phyloP scores from a whole-genome alignment of 2,113 vertebrate species.

The Hippocampus zosterae region DNA sequence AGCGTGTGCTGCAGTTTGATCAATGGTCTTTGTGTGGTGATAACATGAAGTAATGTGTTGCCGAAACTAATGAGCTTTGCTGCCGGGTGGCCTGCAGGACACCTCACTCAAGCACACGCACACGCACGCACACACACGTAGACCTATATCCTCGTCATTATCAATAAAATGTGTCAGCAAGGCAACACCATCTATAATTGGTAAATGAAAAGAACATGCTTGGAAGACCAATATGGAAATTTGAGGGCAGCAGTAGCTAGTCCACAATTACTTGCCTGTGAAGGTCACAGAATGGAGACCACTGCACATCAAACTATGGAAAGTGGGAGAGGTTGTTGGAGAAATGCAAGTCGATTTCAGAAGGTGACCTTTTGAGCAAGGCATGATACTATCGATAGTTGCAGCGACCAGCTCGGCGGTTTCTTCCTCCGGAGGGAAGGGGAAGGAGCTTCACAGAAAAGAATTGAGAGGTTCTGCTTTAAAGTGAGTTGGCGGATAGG shows the following conservation, averaged over 20 bases:
- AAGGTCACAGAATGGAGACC: not conserved
- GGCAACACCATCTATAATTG: not conserved
- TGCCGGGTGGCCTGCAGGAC: conserved; percentile 52
- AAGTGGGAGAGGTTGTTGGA: not conserved
- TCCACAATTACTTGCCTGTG: not conserved
- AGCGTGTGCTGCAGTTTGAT: conserved; percentile 45
- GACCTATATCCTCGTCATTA: not conserved
- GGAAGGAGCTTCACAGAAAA: no score
- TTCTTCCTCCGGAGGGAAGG: no score
- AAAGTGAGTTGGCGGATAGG: not conserved
- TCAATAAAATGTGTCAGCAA: not conserved
- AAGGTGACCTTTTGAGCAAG: not conserved
- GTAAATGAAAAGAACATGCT: not conserved
- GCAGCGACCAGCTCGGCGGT: no score
- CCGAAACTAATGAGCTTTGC: conserved; percentile 51
- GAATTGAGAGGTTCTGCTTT: not conserved
- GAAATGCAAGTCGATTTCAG: not conserved
- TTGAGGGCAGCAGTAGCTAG: not conserved
- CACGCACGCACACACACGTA: not conserved
- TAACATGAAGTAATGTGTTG: conserved; percentile 60
- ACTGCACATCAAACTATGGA: not conserved
- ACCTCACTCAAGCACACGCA: conserved; percentile 15
- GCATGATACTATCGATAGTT: no score
- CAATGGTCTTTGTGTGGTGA: conserved; percentile 52
- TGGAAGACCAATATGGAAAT: not conserved